Evolutionary conservation across 1,140 invertebrate species (phyloP), one percentile per base, ranked within the genome.

Genomic region (Maconellicoccus hirsutus): DNA sequence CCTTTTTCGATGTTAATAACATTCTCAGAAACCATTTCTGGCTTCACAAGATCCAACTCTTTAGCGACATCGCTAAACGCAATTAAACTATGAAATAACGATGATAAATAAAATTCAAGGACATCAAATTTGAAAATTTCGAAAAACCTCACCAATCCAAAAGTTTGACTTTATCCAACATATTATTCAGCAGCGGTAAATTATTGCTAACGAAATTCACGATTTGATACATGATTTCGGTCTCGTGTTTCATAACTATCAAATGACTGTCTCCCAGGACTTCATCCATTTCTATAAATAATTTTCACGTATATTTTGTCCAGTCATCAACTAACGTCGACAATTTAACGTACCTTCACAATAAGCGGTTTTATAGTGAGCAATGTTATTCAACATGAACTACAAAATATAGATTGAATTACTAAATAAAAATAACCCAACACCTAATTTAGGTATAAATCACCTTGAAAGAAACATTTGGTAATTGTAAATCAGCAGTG

Each of bases 211-310:
- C 81, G 38, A 84, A 84, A 72, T 84, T 77, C 19, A 88, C 84
- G 8, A 93, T 79, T 27, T 85, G 79, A 66, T 72, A 82, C 82
- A 93, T 86, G 73, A 93, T 89, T 59, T 84, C 79, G 33, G 85
- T 87, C 80, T 93, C 89, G 72, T 88, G 84, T 70, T 90, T 87
- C 74, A 86, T 84, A 76, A 93, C 91, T 76, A 88, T 86, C 63
- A 86, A 81, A 73, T 87, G 83, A 70, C 87, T 87, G 78, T 93
- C 89, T 12, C 90, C 91, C 29, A 92, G 81, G 70, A 84, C 59
- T 71, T 81, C 78, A 78, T 94, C 91, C 72, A 93, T 75, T 78
- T 92, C 91, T 92, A 77, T n/a, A 82, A 33, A 33, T n/a, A n/a
- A 33, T 6, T 33, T 33, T 33, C 29, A 33, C 12, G 3, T 33